Conservation (phyloP, 2,113 vertebrate species). For the Polypterus senegalus region DNA sequence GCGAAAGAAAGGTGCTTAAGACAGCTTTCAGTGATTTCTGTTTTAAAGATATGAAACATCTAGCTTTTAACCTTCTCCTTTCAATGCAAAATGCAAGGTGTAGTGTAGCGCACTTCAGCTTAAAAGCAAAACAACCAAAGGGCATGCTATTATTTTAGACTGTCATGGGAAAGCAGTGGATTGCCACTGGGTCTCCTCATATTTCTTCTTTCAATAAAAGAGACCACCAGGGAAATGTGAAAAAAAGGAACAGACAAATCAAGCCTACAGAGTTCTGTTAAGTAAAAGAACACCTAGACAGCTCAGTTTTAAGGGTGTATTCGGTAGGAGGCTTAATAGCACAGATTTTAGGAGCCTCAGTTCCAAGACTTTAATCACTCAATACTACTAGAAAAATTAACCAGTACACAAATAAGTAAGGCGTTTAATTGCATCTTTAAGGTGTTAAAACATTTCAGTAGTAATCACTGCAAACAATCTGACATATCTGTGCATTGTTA, state of each 20-base stretch:
- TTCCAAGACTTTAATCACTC: no score
- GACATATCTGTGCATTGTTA: no score
- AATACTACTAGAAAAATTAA: no score
- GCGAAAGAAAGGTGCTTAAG: not conserved
- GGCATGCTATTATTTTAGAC: conserved; percentile 53
- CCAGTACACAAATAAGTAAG: no score
- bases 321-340: no score
- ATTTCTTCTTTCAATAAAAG: conserved; percentile 60
- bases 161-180: conserved; percentile 57
- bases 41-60: not conserved
- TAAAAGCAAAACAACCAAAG: conserved; percentile 35
- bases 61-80: not conserved
- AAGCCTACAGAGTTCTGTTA: conserved; percentile 48
- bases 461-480: no score
- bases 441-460: no score
- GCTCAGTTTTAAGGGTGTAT: no score
- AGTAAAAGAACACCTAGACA: conserved; percentile 46
- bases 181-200: conserved; percentile 63
- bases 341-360: no score
- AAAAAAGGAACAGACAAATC: conserved; percentile 47
- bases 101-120: not conserved
- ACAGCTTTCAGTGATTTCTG: not conserved
- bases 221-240: conserved; percentile 56
- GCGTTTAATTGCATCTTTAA: no score
- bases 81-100: not conserved